phyloP scores from a whole-genome alignment of 2,888 invertebrate genomes.

The Phalangium opilio region DNA sequence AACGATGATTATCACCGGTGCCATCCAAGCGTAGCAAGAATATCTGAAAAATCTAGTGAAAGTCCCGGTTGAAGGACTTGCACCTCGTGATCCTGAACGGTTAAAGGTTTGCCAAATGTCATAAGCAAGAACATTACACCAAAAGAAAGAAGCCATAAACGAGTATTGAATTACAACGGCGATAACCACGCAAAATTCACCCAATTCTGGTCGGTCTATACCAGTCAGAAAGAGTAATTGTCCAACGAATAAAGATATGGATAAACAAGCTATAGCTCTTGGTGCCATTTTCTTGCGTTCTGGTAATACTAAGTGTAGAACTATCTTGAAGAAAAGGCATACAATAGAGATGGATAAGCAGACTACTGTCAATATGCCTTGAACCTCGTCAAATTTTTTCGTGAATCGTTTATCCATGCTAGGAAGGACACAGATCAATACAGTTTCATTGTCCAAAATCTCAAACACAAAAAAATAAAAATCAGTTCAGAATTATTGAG shows the following conservation, averaged over 20 bases:
- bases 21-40: slow-evolving; percentile 7
- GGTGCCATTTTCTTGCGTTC: slow-evolving; percentile 24
- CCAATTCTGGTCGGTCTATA: slow-evolving; percentile 4
- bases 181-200: slow-evolving; percentile 16
- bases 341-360: slow-evolving; percentile 23
- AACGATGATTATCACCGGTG: slow-evolving; percentile 1
- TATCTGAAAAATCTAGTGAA: slow-evolving; percentile 20
- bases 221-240: slow-evolving; percentile 24
- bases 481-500: no score
- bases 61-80: slow-evolving; percentile 22
- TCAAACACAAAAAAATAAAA: no score
- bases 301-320: slow-evolving; percentile 22
- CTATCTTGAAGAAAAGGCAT: slow-evolving; percentile 22
- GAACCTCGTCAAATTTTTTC: slow-evolving; percentile 1
- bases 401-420: no score
- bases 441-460: no score
- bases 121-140: slow-evolving; percentile 28
- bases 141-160: slow-evolving; percentile 27
- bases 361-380: slow-evolving; percentile 19
- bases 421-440: no score
- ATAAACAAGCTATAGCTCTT: slow-evolving; percentile 24
- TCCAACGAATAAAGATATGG: slow-evolving; percentile 23
- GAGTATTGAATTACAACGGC: slow-evolving; percentile 25
- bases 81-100: slow-evolving; percentile 23
- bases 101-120: slow-evolving; percentile 28